phyloP scores from a whole-genome alignment of 2,113 vertebrate genomes.

The Oreocharis arfaki region DNA sequence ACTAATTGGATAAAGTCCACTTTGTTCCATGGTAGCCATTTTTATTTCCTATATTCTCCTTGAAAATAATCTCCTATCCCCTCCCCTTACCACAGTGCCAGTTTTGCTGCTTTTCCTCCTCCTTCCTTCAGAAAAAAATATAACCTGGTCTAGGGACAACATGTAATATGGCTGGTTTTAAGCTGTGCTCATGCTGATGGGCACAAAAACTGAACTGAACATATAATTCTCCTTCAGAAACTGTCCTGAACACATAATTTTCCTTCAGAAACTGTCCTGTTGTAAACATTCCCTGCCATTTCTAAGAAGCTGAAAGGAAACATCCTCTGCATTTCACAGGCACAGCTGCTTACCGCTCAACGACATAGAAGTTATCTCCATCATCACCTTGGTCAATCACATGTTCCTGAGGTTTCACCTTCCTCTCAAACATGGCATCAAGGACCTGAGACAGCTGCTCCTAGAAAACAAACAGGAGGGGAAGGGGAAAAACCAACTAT shows the following conservation, averaged over 20 bases:
- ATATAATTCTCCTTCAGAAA: background rate
- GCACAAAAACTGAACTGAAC: background rate
- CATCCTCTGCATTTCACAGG: background rate
- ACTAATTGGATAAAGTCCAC: background rate
- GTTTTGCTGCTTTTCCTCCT: background rate
- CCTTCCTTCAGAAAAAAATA: background rate
- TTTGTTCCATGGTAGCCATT: background rate
- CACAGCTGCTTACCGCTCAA: conserved; percentile 83
- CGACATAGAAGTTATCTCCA: conserved; percentile 98
- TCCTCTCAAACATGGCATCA: conserved; percentile 97
- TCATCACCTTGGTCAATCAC: conserved; percentile 98
- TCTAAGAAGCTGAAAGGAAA: background rate
- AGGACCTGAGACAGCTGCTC: conserved; percentile 96
- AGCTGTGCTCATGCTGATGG: background rate
- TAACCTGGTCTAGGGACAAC: background rate
- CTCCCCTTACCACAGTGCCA: background rate
- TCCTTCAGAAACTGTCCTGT: background rate
- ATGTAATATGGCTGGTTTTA: background rate
- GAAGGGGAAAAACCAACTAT: background rate
- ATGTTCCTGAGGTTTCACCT: conserved; percentile 88
- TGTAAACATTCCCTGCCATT: background rate
- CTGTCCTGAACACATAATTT: background rate
- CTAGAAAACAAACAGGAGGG: conserved; percentile 52
- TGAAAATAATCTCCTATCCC: background rate
- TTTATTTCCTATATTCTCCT: background rate